A percentile compares a stretch with the other conserved stretches of the same genome.
Evolutionary conservation across 2,113 vertebrate species (phyloP).

Genomic region (Alethe castanea): DNA sequence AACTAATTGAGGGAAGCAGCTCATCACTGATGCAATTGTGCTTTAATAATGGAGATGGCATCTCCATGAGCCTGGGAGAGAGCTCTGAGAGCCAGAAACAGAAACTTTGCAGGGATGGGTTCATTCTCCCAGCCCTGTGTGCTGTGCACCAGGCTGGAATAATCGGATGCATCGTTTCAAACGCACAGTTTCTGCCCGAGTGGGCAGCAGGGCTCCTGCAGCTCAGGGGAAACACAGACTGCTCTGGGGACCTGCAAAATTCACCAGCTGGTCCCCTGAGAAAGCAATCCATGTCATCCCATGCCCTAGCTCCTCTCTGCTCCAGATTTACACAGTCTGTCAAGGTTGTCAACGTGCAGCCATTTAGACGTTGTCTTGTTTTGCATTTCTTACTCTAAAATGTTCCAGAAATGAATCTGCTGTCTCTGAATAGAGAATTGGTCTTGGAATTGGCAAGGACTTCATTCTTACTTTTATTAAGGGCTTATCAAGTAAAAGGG

Average conservation of each 20-base stretch:
- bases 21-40: slow-evolving; percentile 62
- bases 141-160: slow-evolving; percentile 65
- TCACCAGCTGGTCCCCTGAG: slow-evolving; percentile 19
- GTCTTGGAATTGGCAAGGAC: slow-evolving; percentile 9
- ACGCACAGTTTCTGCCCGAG: slow-evolving; percentile 59
- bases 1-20: slow-evolving; percentile 66
- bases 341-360: slow-evolving; percentile 17
- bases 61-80: slow-evolving; percentile 53
- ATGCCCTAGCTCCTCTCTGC: slow-evolving; percentile 9
- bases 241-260: slow-evolving; percentile 36
- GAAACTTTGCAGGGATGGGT: slow-evolving; percentile 46
- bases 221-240: slow-evolving; percentile 31
- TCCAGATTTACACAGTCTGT: background rate
- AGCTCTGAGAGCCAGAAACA: slow-evolving; percentile 21
- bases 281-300: background rate
- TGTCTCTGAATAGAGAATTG: slow-evolving; percentile 29
- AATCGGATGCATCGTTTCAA: slow-evolving; percentile 45
- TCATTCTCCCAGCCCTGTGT: slow-evolving; percentile 54
- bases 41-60: slow-evolving; percentile 67
- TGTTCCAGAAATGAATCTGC: slow-evolving; percentile 26
- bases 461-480: slow-evolving; percentile 51
- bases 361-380: slow-evolving; percentile 47
- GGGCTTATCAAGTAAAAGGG: slow-evolving; percentile 51
- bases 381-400: slow-evolving; percentile 38
- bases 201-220: slow-evolving; percentile 38